Evolutionary conservation across 1,140 invertebrate species (phyloP), one percentile per base, ranked within the genome.

Genomic region (Globodera ellingtonae): DNA sequence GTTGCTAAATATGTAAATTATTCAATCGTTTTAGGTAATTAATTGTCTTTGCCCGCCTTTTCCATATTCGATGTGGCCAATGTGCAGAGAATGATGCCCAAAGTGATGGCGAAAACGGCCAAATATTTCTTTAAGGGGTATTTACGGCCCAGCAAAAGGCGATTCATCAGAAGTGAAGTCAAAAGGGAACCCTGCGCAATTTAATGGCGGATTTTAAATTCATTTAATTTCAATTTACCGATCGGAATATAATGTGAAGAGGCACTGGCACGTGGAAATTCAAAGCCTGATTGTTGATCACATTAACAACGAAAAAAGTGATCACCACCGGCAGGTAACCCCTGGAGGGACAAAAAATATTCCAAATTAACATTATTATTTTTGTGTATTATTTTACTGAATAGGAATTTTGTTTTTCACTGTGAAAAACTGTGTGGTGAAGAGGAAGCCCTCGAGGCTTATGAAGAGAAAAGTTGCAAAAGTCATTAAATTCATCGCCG

Each of bases 231-330:
- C 70, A 62, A 93, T 93, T 92, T 91, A 95, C 94, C 59, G 97
- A 93, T 91, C 96, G 92, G 89, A 99, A 98, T 89, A 99, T 98
- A 94, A 99, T 98, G 89, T 98, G 97, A 6, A 99, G 90, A 10
- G 97, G 96, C 93, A 99, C 97, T 0, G 97, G 94, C 87, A 99
- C 97, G 88, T 98, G 97, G 87, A 96, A 98, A 88, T 94, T 93
- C 85, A 98, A 94, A 0, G 95, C 95, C 91, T 95, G 95, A 90
- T 98, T 99, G 89, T 98, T 98, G 44, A 93, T 93, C 6, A 98
- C 94, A 90, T 95, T 98, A 5, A 94, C 93, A 4, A 95, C 89
- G 90, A 98, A 98, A 90, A 98, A 98, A 89, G 98, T 93, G 6
- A 92, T 89, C 0, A 98, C 96, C 78, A 98, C 91, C 46, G 93